A percentile compares a stretch with the other conserved stretches of the same genome.
phyloP scores from a whole-genome alignment of 2,797 vertebrate species.

The Sebastes taczanowskii region DNA sequence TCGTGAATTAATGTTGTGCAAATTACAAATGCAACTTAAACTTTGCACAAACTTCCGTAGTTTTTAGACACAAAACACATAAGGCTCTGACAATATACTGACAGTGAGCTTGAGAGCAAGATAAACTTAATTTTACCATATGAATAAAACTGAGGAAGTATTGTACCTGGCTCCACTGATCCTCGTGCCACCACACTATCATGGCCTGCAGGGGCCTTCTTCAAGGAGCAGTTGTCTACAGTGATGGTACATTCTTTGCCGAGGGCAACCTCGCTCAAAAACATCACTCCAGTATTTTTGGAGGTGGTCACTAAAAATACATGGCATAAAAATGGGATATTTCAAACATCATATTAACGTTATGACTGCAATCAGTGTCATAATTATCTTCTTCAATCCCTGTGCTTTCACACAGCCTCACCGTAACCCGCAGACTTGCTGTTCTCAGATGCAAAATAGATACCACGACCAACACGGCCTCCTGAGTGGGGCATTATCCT shows the following conservation, averaged over 20 bases:
- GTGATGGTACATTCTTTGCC: slow-evolving; percentile 86
- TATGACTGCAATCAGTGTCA: not conserved
- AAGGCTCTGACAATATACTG: not conserved
- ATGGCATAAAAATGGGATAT: not conserved
- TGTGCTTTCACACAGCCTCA: slow-evolving; percentile 68
- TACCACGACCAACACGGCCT: slow-evolving; percentile 89
- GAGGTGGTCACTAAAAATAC: slow-evolving; percentile 78
- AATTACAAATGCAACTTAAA: not conserved
- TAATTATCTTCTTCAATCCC: not conserved
- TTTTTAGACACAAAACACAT: not conserved
- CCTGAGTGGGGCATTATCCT: slow-evolving; percentile 95
- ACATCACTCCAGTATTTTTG: slow-evolving; percentile 88
- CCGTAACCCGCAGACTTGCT: slow-evolving; percentile 89
- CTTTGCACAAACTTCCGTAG: not conserved
- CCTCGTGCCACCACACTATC: slow-evolving; percentile 89
- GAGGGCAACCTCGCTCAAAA: slow-evolving; percentile 91
- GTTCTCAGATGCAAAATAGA: slow-evolving; percentile 95
- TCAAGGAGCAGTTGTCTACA: slow-evolving; percentile 60
- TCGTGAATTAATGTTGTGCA: not conserved
- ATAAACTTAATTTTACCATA: not conserved
- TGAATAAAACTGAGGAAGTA: not conserved
- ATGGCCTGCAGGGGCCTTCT: slow-evolving; percentile 78
- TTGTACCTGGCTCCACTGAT: slow-evolving; percentile 84
- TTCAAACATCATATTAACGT: not conserved
- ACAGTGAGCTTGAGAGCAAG: not conserved